Base-by-base conservation (phyloP, 2,797 vertebrate genomes). In the Austrolebias charrua region DNA sequence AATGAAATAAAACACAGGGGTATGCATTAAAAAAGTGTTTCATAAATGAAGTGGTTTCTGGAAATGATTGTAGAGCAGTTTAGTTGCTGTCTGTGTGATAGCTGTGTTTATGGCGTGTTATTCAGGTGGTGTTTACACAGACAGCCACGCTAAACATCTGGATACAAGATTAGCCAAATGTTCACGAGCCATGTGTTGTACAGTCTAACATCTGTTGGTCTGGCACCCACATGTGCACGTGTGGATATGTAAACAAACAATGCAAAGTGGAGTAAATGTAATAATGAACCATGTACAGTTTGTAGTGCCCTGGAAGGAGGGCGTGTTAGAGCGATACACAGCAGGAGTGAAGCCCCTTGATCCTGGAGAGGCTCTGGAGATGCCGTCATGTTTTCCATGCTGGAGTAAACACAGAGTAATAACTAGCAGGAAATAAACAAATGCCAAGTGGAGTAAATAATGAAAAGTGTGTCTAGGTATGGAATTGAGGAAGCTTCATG, bases 341-440 rank as follows among this genome's bases (percentile, higher is more conserved):
- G 52, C 61, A 60, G 82, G 79, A 76, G 63, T 64, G 33, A 40
- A 76, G 75, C 45, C 55, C 65, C 35, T 33, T 52, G 52, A 78
- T 78, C 70, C 72, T 78, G 67, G 54, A 67, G 66, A 63, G 46
- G 29, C 55, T 72, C 56, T 71, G 58, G 61, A 81, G 80, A 85
- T 80, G 80, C 12, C 19, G 71, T 84, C 81, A 85, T 85, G 72
- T 82, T 90, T 89, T 89, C 88, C 88, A 83, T 54, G 66, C 78
- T 80, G 78, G 60, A 55, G 54, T 49, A 44, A 58, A 55, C 75
- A 69, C 56, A 54, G 58, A 18, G 49, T 60, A 53, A 57, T 43
- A 66, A 66, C 58, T 24, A 53, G 56, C 60, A 69, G 66, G 73
- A 78, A 81, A 74, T 57, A 80, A 80, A 70, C 75, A 78, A 68